These are phyloP conservation scores for Sceloporus undulatus DNA, from an alignment of 2,113 vertebrate species.

Conservation along the genomic window DNA sequence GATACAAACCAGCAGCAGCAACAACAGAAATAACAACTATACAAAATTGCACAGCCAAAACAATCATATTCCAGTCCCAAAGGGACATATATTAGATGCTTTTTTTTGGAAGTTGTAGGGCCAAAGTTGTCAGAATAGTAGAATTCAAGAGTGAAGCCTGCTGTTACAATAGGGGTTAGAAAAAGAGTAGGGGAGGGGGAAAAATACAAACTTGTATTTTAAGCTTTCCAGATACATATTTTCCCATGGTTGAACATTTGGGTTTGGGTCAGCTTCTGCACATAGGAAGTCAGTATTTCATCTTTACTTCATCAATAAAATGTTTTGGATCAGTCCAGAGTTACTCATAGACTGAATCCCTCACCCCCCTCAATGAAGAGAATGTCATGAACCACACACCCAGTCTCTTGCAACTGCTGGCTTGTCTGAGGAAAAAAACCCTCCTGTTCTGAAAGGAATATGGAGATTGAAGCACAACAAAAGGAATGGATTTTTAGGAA, in stretches of 20 bases:
- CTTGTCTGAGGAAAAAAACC: not conserved
- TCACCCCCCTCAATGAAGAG: not conserved
- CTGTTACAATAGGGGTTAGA: not conserved
- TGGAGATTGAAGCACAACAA: not conserved
- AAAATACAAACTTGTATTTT: no score
- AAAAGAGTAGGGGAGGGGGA: no score
- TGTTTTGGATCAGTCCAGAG: not conserved
- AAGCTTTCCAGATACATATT: not conserved
- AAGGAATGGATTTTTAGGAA: not conserved
- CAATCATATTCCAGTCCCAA: not conserved
- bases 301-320: not conserved
- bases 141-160: not conserved
- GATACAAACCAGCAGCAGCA: no score
- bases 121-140: not conserved
- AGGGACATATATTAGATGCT: not conserved
- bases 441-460: not conserved
- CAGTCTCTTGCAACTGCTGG: no score
- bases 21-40: no score
- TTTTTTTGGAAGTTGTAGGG: not conserved
- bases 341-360: not conserved
- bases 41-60: not conserved
- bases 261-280: not conserved
- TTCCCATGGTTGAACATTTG: not conserved
- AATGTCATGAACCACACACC: not conserved
- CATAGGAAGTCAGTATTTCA: not conserved